phyloP scores from a whole-genome alignment of 2,113 vertebrate species.

The Narcine bancroftii region DNA sequence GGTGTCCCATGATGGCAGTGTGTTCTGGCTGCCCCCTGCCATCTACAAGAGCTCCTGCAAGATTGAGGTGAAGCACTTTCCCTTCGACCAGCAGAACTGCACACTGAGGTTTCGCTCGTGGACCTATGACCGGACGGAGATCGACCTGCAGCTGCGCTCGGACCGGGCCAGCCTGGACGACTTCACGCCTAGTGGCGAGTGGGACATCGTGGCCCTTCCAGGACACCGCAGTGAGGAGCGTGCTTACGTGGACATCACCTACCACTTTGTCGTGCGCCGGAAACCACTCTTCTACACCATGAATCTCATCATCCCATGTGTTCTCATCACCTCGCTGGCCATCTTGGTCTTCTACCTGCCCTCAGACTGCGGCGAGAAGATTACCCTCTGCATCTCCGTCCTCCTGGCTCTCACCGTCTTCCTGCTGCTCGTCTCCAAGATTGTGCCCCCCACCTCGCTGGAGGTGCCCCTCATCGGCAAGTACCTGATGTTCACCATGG shows the following conservation, averaged over 20 bases:
- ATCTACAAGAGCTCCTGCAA: slow-evolving; percentile 96
- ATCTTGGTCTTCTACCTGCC: slow-evolving; percentile 94
- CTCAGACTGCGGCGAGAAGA: slow-evolving; percentile 89
- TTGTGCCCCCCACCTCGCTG: slow-evolving; percentile 84
- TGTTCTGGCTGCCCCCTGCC: slow-evolving; percentile 91
- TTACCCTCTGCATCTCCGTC: slow-evolving; percentile 91
- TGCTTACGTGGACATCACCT: slow-evolving; percentile 90
- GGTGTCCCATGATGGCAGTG: slow-evolving; percentile 86
- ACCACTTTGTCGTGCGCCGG: slow-evolving; percentile 88
- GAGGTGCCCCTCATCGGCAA: slow-evolving; percentile 90
- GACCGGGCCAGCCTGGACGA: slow-evolving; percentile 89
- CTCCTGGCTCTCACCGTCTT: slow-evolving; percentile 89
- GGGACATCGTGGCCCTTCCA: slow-evolving; percentile 85
- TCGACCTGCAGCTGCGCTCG: slow-evolving; percentile 79
- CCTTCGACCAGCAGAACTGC: slow-evolving; percentile 96
- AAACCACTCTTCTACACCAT: slow-evolving; percentile 95
- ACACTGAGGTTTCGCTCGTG: slow-evolving; percentile 93
- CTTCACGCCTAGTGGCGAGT: slow-evolving; percentile 89
- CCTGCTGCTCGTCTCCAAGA: slow-evolving; percentile 92
- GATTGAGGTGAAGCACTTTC: slow-evolving; percentile 93
- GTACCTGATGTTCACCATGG: slow-evolving; percentile 98
- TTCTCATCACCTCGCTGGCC: slow-evolving; percentile 86
- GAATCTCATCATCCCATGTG: slow-evolving; percentile 90
- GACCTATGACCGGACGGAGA: slow-evolving; percentile 88
- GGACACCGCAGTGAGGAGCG: slow-evolving; percentile 86